Conservation (phyloP, 2,797 vertebrate genomes). For the Lateolabrax maculatus region DNA sequence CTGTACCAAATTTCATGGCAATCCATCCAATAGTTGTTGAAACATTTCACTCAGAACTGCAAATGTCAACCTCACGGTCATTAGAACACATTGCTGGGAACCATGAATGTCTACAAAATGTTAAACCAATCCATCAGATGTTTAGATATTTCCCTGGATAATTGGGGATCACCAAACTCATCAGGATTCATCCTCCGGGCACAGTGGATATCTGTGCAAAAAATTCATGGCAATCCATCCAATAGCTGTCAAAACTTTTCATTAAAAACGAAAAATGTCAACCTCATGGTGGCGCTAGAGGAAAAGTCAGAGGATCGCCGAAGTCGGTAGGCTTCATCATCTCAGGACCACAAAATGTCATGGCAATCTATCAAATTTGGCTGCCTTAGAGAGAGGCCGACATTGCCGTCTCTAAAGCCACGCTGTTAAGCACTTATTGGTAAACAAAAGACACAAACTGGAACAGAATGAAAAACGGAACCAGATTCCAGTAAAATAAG, state of each 20-base stretch:
- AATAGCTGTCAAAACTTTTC: constrained; percentile 4
- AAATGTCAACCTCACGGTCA: constrained; percentile 17
- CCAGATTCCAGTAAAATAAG: neutral
- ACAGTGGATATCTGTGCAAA: neutral
- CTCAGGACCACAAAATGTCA: constrained; percentile 8
- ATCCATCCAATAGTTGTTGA: constrained; percentile 23
- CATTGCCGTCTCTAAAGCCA: neutral
- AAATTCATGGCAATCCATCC: neutral
- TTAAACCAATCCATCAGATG: constrained; percentile 16
- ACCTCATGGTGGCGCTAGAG: constrained; percentile 8
- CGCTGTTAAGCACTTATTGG: neutral
- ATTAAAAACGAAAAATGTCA: neutral
- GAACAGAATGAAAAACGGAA: neutral
- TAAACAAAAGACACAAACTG: constrained; percentile 2
- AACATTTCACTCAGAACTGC: constrained; percentile 8
- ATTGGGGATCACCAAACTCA: constrained; percentile 15
- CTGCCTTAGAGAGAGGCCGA: neutral
- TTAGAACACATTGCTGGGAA: constrained; percentile 12
- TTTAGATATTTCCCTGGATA: constrained; percentile 12
- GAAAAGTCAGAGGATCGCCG: neutral
- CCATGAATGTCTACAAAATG: neutral
- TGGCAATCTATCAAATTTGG: neutral
- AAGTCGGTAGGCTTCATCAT: neutral
- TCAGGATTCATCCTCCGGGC: constrained; percentile 11
- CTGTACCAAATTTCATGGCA: neutral